phyloP scores from a whole-genome alignment of 2,888 invertebrate genomes.

The Abscondita cerata region DNA sequence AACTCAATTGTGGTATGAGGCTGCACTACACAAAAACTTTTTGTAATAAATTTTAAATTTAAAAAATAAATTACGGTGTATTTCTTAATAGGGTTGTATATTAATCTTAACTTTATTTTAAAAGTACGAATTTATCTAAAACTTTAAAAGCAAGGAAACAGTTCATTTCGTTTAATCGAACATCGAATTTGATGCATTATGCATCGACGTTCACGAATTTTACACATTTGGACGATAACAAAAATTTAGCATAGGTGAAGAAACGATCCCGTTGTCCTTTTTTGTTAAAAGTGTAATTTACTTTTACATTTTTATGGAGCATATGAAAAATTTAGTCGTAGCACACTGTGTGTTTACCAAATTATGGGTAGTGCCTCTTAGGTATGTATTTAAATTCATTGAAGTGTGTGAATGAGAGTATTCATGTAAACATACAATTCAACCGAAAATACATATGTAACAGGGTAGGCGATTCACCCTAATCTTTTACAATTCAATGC shows the following conservation, averaged over 20 bases:
- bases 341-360: neutral
- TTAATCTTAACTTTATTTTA: too few species aligned
- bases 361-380: constrained; percentile 21
- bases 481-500: constrained; percentile 49
- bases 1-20: too few species aligned
- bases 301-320: neutral
- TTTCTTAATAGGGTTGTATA: too few species aligned
- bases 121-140: too few species aligned
- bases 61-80: too few species aligned
- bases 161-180: constrained; percentile 35
- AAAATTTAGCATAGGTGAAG: constrained; percentile 21
- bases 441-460: constrained; percentile 44
- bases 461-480: constrained; percentile 43
- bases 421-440: constrained; percentile 47
- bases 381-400: constrained; percentile 26
- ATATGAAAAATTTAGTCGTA: neutral
- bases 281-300: neutral
- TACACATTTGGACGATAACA: constrained; percentile 23
- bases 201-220: constrained; percentile 28
- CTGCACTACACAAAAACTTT: too few species aligned
- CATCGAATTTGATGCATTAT: constrained; percentile 43
- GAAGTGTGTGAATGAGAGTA: constrained; percentile 41
- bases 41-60: too few species aligned
- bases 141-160: constrained; percentile 7
- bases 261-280: neutral